Percentiles rank a stretch among this genome's conserved stretches.
phyloP scores from a whole-genome alignment of 2,797 vertebrate species.

The Notolepis coatsorum region DNA sequence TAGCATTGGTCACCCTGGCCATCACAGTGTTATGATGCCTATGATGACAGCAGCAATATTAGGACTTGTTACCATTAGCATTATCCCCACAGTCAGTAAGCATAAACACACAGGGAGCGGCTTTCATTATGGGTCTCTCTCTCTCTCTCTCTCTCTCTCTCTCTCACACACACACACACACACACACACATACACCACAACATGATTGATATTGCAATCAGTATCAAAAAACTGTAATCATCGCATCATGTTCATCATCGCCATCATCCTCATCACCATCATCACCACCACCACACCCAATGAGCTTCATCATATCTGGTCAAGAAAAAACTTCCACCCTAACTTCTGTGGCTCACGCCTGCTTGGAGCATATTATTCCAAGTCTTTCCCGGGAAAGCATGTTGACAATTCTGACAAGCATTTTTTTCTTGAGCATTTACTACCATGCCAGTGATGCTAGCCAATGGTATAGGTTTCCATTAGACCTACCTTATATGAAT shows the following conservation, averaged over 20 bases:
- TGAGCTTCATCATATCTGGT: slow-evolving; percentile 29
- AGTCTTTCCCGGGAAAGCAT: not conserved
- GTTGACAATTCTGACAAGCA: not conserved
- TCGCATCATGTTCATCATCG: slow-evolving; percentile 20
- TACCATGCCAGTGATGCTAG: too few relatives aligned
- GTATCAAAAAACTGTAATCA: slow-evolving; percentile 23
- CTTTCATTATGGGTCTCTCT: not conserved
- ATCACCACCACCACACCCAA: slow-evolving; percentile 62
- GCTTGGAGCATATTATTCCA: not conserved
- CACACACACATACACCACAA: slow-evolving; percentile 13
- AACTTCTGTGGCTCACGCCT: slow-evolving; percentile 49
- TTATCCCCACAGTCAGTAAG: not conserved
- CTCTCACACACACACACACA: slow-evolving; percentile 5
- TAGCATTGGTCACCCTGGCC: too few relatives aligned
- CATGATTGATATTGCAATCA: slow-evolving; percentile 28
- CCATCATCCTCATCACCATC: slow-evolving; percentile 16
- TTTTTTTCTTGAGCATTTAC: not conserved
- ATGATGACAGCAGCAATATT: too few relatives aligned
- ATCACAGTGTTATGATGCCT: too few relatives aligned
- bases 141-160: not conserved
- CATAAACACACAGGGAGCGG: not conserved
- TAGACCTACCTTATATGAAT: too few relatives aligned
- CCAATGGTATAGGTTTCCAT: too few relatives aligned
- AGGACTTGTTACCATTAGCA: not conserved
- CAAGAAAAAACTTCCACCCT: slow-evolving; percentile 51